Percentiles rank a stretch among this genome's conserved stretches.
Evolutionary conservation across 2,888 invertebrate species (phyloP).

Genomic region (Ochropacha duplaris): DNA sequence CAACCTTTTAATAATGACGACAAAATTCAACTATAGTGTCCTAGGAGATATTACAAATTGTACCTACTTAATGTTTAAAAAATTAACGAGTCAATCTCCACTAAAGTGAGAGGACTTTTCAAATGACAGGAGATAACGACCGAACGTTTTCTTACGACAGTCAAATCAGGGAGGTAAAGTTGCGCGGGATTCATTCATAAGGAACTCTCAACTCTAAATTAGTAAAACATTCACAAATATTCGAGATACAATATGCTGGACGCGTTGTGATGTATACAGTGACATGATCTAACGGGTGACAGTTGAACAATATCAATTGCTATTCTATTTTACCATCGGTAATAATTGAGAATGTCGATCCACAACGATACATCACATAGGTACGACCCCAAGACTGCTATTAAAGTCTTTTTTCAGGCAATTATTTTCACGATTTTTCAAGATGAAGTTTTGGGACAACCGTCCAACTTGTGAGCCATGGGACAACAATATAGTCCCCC

Average conservation of each 20-base stretch:
- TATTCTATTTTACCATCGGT: not conserved
- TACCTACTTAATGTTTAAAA: conserved; percentile 66
- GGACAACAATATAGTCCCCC: not conserved
- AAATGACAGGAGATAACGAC: not conserved
- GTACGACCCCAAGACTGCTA: not conserved
- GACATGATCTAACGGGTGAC: too few relatives aligned
- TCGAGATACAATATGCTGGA: not conserved
- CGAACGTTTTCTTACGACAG: not conserved
- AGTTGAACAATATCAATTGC: too few relatives aligned
- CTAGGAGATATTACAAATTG: conserved; percentile 62
- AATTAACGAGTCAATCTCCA: conserved; percentile 30
- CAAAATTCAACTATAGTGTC: conserved; percentile 58
- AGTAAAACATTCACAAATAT: not conserved
- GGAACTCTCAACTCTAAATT: not conserved
- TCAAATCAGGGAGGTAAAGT: not conserved
- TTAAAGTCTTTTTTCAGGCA: too few relatives aligned
- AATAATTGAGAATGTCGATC: not conserved
- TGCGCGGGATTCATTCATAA: not conserved
- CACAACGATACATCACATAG: not conserved
- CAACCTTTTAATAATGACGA: conserved; percentile 42
- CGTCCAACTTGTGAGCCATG: too few relatives aligned
- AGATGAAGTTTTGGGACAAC: too few relatives aligned
- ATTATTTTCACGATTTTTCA: too few relatives aligned
- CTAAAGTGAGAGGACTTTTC: conserved; percentile 7
- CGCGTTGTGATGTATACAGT: not conserved